These are phyloP conservation scores for Drosophila pseudotalamancana DNA, from an alignment of 2,888 invertebrate genomes.

Conservation along the genomic window DNA sequence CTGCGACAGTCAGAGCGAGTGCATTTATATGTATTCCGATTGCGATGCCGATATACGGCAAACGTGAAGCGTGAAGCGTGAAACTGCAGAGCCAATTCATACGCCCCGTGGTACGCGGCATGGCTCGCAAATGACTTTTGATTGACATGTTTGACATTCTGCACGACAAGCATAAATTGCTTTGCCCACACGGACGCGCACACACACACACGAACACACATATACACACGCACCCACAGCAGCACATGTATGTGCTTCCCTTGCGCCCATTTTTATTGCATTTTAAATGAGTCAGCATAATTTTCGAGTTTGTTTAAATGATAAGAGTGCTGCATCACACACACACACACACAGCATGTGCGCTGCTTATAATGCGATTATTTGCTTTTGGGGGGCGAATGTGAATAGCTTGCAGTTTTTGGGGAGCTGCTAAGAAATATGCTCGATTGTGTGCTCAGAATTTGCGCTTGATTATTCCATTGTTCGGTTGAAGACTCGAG, in stretches of 20 bases:
- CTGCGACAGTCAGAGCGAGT: constrained; percentile 6
- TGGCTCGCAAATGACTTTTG: constrained; percentile 71
- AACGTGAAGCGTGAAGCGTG: constrained; percentile 9
- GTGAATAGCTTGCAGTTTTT: constrained; percentile 60
- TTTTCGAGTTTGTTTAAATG: constrained; percentile 55
- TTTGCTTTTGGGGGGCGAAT: constrained; percentile 31
- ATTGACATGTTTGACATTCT: constrained; percentile 79
- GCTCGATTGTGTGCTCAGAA: constrained; percentile 10
- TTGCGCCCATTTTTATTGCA: constrained; percentile 57
- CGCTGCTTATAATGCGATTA: constrained; percentile 25
- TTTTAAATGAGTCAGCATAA: constrained; percentile 73
- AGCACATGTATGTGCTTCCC: background rate
- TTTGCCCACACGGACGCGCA: constrained; percentile 15
- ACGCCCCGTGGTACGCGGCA: constrained; percentile 48
- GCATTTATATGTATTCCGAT: constrained; percentile 15
- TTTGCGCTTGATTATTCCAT: constrained; percentile 42
- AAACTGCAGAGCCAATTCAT: constrained; percentile 44
- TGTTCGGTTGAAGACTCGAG: constrained; percentile 36
- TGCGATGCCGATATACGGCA: constrained; percentile 4
- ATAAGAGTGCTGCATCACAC: constrained; percentile 35
- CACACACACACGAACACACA: background rate
- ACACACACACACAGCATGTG: too few species aligned
- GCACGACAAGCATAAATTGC: constrained; percentile 75
- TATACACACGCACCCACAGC: background rate
- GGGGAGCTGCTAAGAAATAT: constrained; percentile 5